Percentiles rank a stretch among this genome's conserved stretches.
Conservation (phyloP, 2,888 invertebrate genomes). For the Acanthacorydalis orientalis region DNA sequence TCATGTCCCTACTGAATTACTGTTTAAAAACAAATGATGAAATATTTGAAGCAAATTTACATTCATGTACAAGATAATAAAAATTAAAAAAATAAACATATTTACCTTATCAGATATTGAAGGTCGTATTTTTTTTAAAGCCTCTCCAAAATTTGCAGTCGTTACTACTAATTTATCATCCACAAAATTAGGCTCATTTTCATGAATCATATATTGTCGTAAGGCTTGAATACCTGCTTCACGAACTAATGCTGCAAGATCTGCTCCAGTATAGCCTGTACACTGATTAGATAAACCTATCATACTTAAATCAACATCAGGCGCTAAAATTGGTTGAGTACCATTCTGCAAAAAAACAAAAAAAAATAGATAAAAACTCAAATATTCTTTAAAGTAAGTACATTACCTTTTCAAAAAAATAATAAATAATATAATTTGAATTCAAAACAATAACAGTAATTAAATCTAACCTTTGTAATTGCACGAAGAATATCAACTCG, state of each 20-base stretch:
- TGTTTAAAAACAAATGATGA: not conserved
- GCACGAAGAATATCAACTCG: slow-evolving; percentile 77
- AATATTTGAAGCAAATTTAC: not conserved
- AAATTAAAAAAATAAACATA: slow-evolving; percentile 9
- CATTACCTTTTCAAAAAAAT: not conserved
- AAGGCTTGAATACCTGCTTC: slow-evolving; percentile 73
- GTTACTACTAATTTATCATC: slow-evolving; percentile 34
- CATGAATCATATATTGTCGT: not conserved
- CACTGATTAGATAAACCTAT: slow-evolving; percentile 49
- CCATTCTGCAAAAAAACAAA: slow-evolving; percentile 43
- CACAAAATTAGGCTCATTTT: slow-evolving; percentile 21
- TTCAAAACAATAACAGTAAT: not conserved
- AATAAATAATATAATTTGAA: not conserved
- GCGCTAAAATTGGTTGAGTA: slow-evolving; percentile 54
- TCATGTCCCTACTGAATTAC: too few species aligned
- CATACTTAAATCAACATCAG: slow-evolving; percentile 57
- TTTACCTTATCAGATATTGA: slow-evolving; percentile 68
- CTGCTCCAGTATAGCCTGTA: slow-evolving; percentile 84
- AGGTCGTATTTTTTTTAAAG: slow-evolving; percentile 64
- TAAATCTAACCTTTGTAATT: slow-evolving; percentile 55
- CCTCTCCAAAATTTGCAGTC: slow-evolving; percentile 56
- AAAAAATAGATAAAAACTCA: not conserved
- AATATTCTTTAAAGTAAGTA: not conserved
- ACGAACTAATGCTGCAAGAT: slow-evolving; percentile 74
- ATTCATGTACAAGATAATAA: not conserved